Percentiles rank a stretch among this genome's conserved stretches.
phyloP scores from a whole-genome alignment of 2,797 vertebrate species.

The Buceros bicornis region DNA sequence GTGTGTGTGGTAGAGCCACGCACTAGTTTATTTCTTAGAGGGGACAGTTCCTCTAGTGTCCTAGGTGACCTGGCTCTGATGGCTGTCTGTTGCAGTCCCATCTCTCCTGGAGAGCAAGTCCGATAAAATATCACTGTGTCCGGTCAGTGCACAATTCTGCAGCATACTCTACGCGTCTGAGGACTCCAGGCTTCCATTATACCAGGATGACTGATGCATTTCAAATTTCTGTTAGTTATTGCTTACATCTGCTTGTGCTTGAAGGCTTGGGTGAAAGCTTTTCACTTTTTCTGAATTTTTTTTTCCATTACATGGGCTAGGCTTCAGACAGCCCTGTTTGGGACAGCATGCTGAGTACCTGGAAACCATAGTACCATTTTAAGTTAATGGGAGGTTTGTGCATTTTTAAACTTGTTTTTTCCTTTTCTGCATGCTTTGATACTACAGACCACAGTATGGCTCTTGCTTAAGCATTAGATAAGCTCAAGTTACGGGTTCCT shows the following conservation, averaged over 20 bases:
- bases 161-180: fast-evolving
- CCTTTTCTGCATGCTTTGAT: background rate
- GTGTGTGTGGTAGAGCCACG: background rate
- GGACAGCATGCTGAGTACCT: background rate
- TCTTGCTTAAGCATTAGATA: background rate
- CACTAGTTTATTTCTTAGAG: background rate
- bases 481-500: background rate
- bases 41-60: fast-evolving
- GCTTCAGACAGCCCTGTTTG: background rate
- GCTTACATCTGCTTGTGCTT: background rate
- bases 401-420: background rate
- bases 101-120: background rate
- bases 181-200: background rate
- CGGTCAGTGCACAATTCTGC: background rate
- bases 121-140: background rate
- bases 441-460: background rate
- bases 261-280: background rate
- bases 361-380: background rate
- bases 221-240: background rate
- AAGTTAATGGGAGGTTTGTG: background rate
- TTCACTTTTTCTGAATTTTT: background rate
- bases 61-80: background rate
- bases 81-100: background rate
- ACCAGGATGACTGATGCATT: background rate
- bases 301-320: background rate